Conservation (phyloP, 2,888 invertebrate genomes). For the Drosophila diplacantha region DNA sequence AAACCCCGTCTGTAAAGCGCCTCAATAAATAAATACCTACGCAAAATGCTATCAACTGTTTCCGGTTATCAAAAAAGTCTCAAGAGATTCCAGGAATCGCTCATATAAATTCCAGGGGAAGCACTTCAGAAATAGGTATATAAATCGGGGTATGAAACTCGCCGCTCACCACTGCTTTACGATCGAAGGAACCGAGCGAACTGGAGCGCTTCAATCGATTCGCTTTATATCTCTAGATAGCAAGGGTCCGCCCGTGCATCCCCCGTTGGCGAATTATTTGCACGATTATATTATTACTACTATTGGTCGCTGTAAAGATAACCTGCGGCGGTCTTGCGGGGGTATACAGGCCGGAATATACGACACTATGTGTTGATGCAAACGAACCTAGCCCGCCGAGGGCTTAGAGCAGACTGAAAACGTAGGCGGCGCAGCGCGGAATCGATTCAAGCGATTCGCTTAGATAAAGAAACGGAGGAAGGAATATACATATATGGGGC, state of each 20-base stretch:
- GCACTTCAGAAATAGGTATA: slow-evolving; percentile 12
- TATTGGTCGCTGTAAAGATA: slow-evolving; percentile 52
- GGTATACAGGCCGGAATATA: slow-evolving; percentile 2
- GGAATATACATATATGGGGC: slow-evolving; percentile 24
- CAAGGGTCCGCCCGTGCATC: slow-evolving; percentile 3
- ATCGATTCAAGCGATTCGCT: slow-evolving; percentile 43
- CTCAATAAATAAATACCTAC: background rate
- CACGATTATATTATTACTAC: slow-evolving; percentile 27
- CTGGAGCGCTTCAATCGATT: slow-evolving; percentile 43
- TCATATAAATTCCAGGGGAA: slow-evolving; percentile 14
- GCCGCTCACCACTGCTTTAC: slow-evolving; percentile 51
- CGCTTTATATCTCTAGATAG: slow-evolving; percentile 18
- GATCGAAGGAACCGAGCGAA: slow-evolving; percentile 53
- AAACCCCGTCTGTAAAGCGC: background rate
- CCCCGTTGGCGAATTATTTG: slow-evolving; percentile 20
- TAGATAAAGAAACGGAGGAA: slow-evolving; percentile 57
- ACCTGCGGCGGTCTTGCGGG: slow-evolving; percentile 8
- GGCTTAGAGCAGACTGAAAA: slow-evolving; percentile 58
- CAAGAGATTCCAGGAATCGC: slow-evolving; percentile 11
- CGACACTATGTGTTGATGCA: background rate
- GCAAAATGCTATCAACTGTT: slow-evolving; percentile 5
- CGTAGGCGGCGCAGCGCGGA: slow-evolving; percentile 31
- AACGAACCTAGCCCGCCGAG: slow-evolving; percentile 48
- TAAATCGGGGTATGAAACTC: background rate
- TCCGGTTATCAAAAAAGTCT: slow-evolving; percentile 7